phyloP scores from a whole-genome alignment of 2,113 vertebrate genomes.

The Chaetodon trifascialis region DNA sequence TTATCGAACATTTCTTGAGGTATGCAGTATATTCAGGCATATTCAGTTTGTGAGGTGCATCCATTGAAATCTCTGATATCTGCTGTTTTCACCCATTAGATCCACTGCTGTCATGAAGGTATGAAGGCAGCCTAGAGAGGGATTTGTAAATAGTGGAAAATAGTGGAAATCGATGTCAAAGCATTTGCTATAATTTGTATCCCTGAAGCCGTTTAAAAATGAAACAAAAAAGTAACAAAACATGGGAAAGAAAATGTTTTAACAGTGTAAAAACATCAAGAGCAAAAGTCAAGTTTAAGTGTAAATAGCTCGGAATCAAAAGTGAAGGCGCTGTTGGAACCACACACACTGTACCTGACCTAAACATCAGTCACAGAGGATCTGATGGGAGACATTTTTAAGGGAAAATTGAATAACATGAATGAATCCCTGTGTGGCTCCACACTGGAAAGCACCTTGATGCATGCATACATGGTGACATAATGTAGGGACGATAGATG shows the following conservation, averaged over 20 bases:
- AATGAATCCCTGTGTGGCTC: not conserved
- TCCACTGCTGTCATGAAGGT: constrained; percentile 15
- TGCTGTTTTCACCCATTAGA: constrained; percentile 2
- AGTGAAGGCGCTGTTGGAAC: not conserved
- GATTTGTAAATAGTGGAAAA: not conserved
- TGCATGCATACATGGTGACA: not conserved
- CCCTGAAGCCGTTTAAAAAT: not conserved
- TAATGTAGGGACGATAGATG: constrained; percentile 70
- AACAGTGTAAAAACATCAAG: not conserved
- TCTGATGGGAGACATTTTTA: too few species aligned
- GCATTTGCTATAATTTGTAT: not conserved
- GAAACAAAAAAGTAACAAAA: not conserved
- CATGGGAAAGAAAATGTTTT: not conserved
- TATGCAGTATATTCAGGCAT: not conserved
- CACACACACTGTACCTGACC: not conserved
- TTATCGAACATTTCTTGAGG: constrained; percentile 2
- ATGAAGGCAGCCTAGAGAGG: not conserved
- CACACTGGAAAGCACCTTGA: not conserved
- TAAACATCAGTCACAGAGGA: too few species aligned
- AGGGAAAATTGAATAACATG: not conserved
- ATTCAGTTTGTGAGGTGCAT: not conserved
- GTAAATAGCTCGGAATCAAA: constrained; percentile 2
- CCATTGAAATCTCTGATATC: constrained; percentile 1
- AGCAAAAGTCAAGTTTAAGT: not conserved
- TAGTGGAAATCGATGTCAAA: not conserved